Percentiles rank a stretch among this genome's conserved stretches.
Conservation (phyloP, 1,140 invertebrate genomes). For the Chironomus striatipennis region DNA sequence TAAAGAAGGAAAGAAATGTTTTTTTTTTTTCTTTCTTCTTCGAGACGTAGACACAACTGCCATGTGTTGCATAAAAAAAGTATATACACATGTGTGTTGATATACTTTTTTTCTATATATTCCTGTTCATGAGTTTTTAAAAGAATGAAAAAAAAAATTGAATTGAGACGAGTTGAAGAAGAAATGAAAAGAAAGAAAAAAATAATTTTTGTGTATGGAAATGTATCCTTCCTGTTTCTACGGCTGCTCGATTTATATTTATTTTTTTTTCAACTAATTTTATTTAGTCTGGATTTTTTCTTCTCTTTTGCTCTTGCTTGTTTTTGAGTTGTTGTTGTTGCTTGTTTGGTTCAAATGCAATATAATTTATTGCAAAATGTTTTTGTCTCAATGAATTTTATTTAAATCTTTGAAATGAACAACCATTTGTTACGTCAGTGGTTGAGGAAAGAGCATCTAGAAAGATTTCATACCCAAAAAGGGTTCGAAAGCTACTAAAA, state of each 20-base stretch:
- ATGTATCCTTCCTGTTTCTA: constrained; percentile 22
- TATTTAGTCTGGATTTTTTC: neutral
- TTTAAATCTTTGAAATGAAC: no score
- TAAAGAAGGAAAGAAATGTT: neutral
- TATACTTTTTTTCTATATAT: no score
- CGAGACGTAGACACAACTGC: constrained; percentile 11
- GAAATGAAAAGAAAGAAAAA: neutral
- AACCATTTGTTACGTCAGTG: no score
- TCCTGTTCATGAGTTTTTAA: no score
- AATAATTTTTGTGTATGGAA: constrained; percentile 16
- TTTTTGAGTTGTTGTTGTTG: neutral
- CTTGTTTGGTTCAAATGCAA: no score
- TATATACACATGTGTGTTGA: neutral
- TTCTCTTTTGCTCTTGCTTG: neutral
- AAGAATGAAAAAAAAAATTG: neutral
- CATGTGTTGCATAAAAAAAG: constrained; percentile 8
- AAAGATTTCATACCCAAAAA: no score
- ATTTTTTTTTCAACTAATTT: neutral
- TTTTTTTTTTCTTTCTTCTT: neutral
- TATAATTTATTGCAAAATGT: no score
- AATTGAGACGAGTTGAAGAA: constrained; percentile 1
- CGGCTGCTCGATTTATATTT: no score
- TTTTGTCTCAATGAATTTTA: no score
- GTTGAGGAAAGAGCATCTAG: no score
- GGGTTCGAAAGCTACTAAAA: no score